These are phyloP conservation scores for Tenrec ecaudatus DNA, from an alignment of 2,113 vertebrate genomes.

Conservation along the genomic window DNA sequence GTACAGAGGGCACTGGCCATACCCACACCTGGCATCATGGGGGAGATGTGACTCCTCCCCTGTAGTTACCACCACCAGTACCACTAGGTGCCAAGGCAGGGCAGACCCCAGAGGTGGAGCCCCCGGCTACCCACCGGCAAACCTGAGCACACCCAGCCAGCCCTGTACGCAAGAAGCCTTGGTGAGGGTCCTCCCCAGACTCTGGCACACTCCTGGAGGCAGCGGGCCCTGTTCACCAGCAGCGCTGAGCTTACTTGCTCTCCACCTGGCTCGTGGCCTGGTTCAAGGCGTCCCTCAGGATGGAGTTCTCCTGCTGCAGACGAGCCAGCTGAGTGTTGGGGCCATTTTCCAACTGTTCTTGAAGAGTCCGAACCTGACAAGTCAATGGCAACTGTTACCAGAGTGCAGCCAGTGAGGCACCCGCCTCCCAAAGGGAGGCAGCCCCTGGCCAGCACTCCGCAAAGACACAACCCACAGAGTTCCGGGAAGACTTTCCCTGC, in stretches of 20 bases:
- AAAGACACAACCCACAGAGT: not conserved
- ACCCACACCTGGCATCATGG: not conserved
- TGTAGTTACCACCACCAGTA: not conserved
- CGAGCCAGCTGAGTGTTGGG: constrained; percentile 94
- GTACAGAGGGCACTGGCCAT: not conserved
- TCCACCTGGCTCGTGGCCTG: constrained; percentile 96
- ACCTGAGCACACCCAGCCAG: not conserved
- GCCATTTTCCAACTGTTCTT: constrained; percentile 97
- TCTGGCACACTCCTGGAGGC: accelerated
- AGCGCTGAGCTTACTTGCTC: constrained; percentile 91
- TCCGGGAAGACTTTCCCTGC: not conserved
- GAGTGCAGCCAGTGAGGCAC: not conserved
- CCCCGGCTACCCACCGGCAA: not conserved
- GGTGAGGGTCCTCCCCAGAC: no score
- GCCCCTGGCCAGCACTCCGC: not conserved
- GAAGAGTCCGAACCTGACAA: constrained; percentile 91
- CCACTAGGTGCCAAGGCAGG: no score
- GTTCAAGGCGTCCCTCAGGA: constrained; percentile 96
- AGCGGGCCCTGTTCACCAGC: accelerated
- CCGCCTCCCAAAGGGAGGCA: not conserved
- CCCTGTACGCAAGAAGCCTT: not conserved
- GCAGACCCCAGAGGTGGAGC: not conserved
- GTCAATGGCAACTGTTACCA: not conserved
- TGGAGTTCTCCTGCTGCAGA: constrained; percentile 97
- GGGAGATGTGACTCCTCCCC: not conserved